A percentile compares a stretch with the other conserved stretches of the same genome.
These are phyloP conservation scores for Caiman crocodilus DNA, from an alignment of 2,797 vertebrate genomes.

Conservation along the genomic window DNA sequence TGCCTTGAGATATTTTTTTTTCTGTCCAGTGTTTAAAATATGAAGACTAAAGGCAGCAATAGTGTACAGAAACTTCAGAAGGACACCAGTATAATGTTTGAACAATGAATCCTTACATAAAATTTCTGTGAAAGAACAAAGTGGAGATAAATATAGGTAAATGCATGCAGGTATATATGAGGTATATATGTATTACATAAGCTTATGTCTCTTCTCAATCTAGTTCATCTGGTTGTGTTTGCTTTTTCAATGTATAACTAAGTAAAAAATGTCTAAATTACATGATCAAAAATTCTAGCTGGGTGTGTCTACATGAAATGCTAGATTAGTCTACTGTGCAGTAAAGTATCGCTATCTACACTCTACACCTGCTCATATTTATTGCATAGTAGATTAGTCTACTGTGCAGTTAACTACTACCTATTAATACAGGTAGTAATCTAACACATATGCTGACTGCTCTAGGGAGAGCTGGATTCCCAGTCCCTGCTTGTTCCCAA, in stretches of 20 bases:
- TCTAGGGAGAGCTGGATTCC: too few species aligned
- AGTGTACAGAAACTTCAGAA: not conserved
- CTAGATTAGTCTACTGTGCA: too few species aligned
- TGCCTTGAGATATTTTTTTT: not conserved
- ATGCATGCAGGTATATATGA: too few species aligned
- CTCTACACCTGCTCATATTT: too few species aligned
- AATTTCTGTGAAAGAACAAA: not conserved
- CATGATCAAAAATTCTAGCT: too few species aligned
- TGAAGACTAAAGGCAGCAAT: not conserved
- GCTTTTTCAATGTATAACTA: not conserved
- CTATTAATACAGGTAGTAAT: too few species aligned
- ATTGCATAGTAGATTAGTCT: too few species aligned
- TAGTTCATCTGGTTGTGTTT: not conserved
- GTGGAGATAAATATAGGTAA: not conserved
- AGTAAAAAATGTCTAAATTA: not conserved
- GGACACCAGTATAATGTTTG: not conserved
- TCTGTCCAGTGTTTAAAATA: slow-evolving; percentile 7
- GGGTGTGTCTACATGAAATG: too few species aligned
- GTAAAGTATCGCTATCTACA: too few species aligned
- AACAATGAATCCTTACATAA: not conserved
- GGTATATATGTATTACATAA: not conserved
- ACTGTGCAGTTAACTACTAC: too few species aligned
- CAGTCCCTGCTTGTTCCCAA: too few species aligned
- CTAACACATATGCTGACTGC: too few species aligned
- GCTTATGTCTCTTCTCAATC: not conserved